Evolutionary conservation across 2,888 invertebrate genomes (phyloP), one percentile per base, ranked within the genome.

Genomic region (Acleris sparsana): DNA sequence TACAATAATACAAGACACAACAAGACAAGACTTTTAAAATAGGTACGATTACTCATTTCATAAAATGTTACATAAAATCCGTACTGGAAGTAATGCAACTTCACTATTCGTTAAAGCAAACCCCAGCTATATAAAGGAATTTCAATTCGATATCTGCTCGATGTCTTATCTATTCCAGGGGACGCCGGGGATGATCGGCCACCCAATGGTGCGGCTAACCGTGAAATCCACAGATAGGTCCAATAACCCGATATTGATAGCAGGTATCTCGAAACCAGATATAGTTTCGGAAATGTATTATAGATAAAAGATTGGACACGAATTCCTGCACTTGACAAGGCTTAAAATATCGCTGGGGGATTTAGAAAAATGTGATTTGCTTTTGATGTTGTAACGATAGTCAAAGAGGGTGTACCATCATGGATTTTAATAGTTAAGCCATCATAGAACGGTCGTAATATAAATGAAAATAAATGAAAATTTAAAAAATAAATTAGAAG

Each of bases 221-320:
- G 90, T 92, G 89, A 92, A 92, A 90, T 88, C 84, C 83, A 75
- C 76, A 87, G 92, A 92, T 92, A 91, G 80, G 82, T 72, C 76
- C 80, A 83, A 83, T 84, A 86, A 85, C 83, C 85, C 83, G 85
- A 86, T 87, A 88, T 88, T 87, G 89, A 91, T 90, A 90, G 84
- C 88, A 88, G 85, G 86, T 88, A 65, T 87, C 80, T 80, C 78
- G 71, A 75, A 79, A 78, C 75, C 78, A 83, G 82, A 85, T 82
- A 86, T 88, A 83, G 84, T 84, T 86, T 85, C 80, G 83, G 84
- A 79, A 82, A 83, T 77, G 80, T 82, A 85, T 88, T 82, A 78
- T 72, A 78, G 77, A 85, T 80, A 81, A 80, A 78, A 83, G 76
- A 73, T 75, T 77, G 71, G 74, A 74, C 75, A 77, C 69, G 75